Evolutionary conservation across 2,113 vertebrate genomes (phyloP), one percentile per base, ranked within the genome.

Genomic region (Esox niger): DNA sequence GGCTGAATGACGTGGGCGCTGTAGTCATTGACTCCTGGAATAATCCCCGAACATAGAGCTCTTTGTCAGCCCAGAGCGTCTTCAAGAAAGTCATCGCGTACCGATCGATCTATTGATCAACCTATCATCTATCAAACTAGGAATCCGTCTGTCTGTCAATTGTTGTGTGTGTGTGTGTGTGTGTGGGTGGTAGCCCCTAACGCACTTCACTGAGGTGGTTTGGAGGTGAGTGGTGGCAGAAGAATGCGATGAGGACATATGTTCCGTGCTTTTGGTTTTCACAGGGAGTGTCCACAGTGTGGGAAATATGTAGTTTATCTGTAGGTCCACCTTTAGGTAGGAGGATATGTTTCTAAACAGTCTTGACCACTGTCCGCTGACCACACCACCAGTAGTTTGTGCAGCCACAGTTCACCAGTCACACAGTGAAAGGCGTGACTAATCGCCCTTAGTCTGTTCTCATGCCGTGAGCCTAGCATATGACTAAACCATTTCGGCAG

Each of bases 171-270:
- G 31, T 33, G 54, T 62, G 23, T 59, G 65, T 74, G 69, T 73
- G 66, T 29, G 56, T 62, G 61, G 71, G 68, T 78, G 56, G 13
- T 11, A 66, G 62, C 33, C 73, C 65, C 63, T 13, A 23, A 67
- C 73, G 62, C 57, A 54, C 73, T 35, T 62, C 64, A 64, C 68
- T 57, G 25, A 61, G 71, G 76, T 64, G 30, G 58, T 77, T 84
- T 68, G 61, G 49, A 66, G 70, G 68, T 71, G 70, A 74, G 62
- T 38, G 46, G 54, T 54, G 64, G 80, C 73, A 73, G 69, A 74
- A 74, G 49, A 69, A 30, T 66, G 54, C 66, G 69, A 32, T 56
- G 65, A 63, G 58, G 75, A 79, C 80, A 81, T 82, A 84, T 86
- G 82, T 72, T 81, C 73, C 61, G 30, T 62, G 70, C 78, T 77